Percentiles rank a stretch among this genome's conserved stretches.
Evolutionary conservation across 2,113 vertebrate species (phyloP).

Genomic region (Lynx canadensis): DNA sequence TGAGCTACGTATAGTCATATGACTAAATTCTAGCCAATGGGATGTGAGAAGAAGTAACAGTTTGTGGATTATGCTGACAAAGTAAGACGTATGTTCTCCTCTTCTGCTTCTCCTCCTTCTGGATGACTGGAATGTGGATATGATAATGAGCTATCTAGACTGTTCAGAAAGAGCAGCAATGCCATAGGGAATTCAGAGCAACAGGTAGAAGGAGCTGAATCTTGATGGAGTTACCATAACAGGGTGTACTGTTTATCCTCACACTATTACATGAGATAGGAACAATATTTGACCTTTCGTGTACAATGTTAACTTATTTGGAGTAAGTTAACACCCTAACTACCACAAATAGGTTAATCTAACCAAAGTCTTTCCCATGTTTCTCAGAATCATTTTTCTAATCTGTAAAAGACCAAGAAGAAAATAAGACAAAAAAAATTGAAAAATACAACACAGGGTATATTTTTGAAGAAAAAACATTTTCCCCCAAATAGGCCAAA

Average conservation of each 20-base stretch:
- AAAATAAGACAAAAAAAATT: neutral
- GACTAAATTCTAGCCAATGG: neutral
- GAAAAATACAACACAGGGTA: neutral
- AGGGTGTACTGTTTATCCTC: neutral
- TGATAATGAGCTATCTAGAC: neutral
- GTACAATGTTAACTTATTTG: neutral
- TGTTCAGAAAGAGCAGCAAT: neutral
- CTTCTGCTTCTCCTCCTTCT: neutral
- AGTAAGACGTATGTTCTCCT: neutral
- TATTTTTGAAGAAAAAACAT: neutral
- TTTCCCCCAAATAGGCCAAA: neutral
- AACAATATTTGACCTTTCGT: neutral
- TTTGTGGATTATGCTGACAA: neutral
- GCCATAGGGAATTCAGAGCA: neutral
- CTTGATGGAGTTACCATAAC: neutral
- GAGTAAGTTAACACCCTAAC: neutral
- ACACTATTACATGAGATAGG: neutral
- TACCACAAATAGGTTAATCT: neutral
- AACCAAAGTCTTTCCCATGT: neutral
- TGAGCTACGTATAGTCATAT: neutral
- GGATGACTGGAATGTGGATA: neutral
- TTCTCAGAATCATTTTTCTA: neutral
- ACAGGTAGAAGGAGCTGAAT: neutral
- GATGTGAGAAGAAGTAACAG: neutral
- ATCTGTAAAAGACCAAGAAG: neutral